Evolutionary conservation across 2,888 invertebrate species (phyloP).

Genomic region (Cosmia pyralina): DNA sequence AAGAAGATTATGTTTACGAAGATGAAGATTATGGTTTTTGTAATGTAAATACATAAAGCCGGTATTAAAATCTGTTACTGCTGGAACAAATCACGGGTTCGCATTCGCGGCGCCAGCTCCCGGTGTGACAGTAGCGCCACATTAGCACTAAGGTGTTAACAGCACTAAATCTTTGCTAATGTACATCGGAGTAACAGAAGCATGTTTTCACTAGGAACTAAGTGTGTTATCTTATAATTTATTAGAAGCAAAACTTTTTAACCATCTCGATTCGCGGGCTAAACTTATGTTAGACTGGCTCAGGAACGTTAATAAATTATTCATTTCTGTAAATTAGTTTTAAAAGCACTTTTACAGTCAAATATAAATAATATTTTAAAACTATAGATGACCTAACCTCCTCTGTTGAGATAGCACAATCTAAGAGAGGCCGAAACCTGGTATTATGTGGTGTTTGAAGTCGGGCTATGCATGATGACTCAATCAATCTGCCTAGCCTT

Average conservation of each 20-base stretch:
- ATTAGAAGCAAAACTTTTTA: background rate
- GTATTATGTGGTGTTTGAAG: background rate
- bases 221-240: background rate
- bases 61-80: background rate
- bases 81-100: constrained; percentile 1
- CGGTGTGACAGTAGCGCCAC: constrained; percentile 16
- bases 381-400: background rate
- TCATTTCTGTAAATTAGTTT: background rate
- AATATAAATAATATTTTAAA: background rate
- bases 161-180: constrained; percentile 36
- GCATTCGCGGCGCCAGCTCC: constrained; percentile 4
- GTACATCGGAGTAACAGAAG: background rate
- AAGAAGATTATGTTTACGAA: too few species aligned
- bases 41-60: background rate
- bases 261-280: too few species aligned
- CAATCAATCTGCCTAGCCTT: too few species aligned
- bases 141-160: constrained; percentile 43
- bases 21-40: background rate
- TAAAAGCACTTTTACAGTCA: background rate
- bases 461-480: background rate
- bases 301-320: background rate
- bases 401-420: background rate
- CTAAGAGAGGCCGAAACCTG: background rate
- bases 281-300: background rate
- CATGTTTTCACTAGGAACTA: background rate